These are phyloP conservation scores for Margarornis squamiger DNA, from an alignment of 2,797 vertebrate genomes.

Conservation along the genomic window DNA sequence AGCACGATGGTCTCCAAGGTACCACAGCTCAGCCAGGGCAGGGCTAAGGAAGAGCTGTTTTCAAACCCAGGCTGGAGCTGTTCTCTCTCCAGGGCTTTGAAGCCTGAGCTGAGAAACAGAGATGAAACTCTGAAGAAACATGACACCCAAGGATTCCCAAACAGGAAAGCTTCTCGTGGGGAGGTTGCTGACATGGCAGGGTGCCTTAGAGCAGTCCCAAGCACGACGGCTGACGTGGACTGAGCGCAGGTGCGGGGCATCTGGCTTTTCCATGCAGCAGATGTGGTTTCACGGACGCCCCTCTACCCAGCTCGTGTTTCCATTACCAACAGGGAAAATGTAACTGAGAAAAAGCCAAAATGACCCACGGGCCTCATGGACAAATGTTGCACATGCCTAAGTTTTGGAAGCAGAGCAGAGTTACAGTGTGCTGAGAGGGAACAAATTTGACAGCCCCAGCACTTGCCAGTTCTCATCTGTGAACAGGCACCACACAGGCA, in stretches of 20 bases:
- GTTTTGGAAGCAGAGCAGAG: neutral
- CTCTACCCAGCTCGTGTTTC: neutral
- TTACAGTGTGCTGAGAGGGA: neutral
- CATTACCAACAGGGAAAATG: neutral
- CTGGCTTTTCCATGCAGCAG: constrained; percentile 18
- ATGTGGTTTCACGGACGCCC: neutral
- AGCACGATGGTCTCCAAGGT: rapidly evolving
- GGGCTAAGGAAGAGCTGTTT: neutral
- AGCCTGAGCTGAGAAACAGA: neutral
- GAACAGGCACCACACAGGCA: neutral
- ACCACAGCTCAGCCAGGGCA: neutral
- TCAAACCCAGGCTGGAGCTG: neutral
- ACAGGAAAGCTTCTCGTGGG: neutral
- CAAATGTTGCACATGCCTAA: neutral
- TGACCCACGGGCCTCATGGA: neutral
- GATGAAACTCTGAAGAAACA: neutral
- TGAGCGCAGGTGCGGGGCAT: neutral
- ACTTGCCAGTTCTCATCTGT: neutral
- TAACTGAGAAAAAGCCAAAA: constrained; percentile 29
- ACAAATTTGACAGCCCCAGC: neutral
- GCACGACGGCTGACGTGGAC: neutral
- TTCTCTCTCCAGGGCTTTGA: neutral
- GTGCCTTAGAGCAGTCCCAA: neutral
- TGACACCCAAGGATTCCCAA: neutral
- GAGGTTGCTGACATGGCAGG: neutral